Conservation (phyloP, 2,113 vertebrate species). For the Cinclus mexicanus region DNA sequence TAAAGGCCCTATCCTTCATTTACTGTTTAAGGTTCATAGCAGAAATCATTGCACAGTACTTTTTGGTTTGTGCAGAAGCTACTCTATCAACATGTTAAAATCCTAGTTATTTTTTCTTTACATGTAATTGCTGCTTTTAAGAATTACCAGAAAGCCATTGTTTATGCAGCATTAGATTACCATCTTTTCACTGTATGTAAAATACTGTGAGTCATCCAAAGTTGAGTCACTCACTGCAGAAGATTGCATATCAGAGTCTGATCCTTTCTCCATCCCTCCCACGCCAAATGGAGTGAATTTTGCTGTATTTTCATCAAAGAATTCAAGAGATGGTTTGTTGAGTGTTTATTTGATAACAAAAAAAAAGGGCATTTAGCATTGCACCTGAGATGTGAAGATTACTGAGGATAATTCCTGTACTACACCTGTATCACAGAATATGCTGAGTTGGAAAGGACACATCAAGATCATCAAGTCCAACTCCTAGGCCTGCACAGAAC, state of each 20-base stretch:
- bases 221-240: constrained; percentile 47
- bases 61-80: background rate
- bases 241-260: background rate
- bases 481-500: background rate
- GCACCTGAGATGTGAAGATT: background rate
- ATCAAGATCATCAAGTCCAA: background rate
- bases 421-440: background rate
- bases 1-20: background rate
- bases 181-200: constrained; percentile 15
- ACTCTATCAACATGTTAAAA: background rate
- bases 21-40: background rate
- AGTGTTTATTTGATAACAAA: background rate
- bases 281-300: background rate
- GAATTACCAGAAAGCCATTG: constrained; percentile 25
- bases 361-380: background rate
- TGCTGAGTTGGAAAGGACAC: background rate
- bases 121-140: constrained; percentile 29
- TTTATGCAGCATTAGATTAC: constrained; percentile 46
- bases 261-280: background rate
- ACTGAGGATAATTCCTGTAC: background rate
- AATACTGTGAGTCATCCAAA: constrained; percentile 50
- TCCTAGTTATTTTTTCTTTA: background rate
- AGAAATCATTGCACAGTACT: background rate
- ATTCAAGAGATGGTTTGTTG: background rate
- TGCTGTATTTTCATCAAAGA: background rate